Conservation (phyloP, 2,888 invertebrate genomes). For the Idaea biselata region DNA sequence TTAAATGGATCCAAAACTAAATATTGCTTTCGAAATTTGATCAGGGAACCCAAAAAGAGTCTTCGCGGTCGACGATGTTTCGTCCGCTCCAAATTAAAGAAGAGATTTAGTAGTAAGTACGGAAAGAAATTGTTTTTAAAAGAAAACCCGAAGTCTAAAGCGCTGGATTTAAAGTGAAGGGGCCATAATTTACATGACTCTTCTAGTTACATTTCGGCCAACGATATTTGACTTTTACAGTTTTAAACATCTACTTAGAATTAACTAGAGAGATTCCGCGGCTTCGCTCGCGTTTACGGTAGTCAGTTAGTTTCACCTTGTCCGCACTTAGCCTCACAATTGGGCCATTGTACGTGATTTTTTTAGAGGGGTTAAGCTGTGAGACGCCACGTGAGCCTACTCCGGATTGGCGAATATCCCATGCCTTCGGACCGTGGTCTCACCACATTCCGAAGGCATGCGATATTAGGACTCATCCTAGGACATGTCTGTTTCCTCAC, state of each 20-base stretch:
- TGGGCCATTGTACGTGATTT: no score
- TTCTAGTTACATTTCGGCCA: slow-evolving; percentile 13
- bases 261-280: background rate
- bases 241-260: background rate
- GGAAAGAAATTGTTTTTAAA: slow-evolving; percentile 35
- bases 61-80: slow-evolving; percentile 10
- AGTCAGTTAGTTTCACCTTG: no score
- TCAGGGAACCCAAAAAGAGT: slow-evolving; percentile 4
- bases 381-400: no score
- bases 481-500: no score
- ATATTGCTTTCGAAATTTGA: background rate
- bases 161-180: slow-evolving; percentile 26
- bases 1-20: no score
- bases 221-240: slow-evolving; percentile 7
- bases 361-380: no score
- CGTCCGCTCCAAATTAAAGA: slow-evolving; percentile 40
- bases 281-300: no score
- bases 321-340: no score
- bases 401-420: no score
- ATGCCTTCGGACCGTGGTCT: no score
- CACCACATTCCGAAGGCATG: no score
- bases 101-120: slow-evolving; percentile 34
- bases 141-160: slow-evolving; percentile 21
- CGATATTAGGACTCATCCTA: no score
- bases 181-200: slow-evolving; percentile 31